phyloP scores from a whole-genome alignment of 2,113 vertebrate species.

The Vanacampus margaritifer region DNA sequence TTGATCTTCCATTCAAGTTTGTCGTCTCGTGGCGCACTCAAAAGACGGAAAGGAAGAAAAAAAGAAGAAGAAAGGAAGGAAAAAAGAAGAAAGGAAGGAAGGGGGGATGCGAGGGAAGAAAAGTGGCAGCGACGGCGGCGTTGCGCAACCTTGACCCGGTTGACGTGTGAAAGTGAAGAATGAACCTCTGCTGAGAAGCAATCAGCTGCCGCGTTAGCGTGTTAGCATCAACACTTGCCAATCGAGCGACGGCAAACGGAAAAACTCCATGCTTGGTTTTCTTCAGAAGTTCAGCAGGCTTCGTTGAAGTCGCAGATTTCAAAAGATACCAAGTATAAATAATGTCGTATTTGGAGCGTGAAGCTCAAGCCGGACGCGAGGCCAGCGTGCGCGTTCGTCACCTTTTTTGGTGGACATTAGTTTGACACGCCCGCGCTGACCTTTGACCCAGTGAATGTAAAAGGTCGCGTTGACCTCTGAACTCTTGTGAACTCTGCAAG shows the following conservation, averaged over 20 bases:
- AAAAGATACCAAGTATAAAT: too few species aligned
- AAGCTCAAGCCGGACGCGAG: neutral
- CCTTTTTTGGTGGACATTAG: neutral
- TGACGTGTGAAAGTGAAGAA: slow-evolving; percentile 60
- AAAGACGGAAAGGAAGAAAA: neutral
- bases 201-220: neutral
- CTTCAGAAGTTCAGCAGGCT: too few species aligned
- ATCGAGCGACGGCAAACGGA: too few species aligned
- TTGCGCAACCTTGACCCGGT: slow-evolving; percentile 66
- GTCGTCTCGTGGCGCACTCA: neutral
- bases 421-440: neutral
- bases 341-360: neutral
- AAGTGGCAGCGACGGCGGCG: neutral
- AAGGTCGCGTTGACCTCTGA: neutral
- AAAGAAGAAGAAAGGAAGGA: neutral
- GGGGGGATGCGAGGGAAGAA: neutral
- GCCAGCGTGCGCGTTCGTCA: neutral
- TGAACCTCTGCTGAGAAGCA: slow-evolving; percentile 39
- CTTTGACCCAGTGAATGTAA: neutral
- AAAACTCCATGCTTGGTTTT: too few species aligned
- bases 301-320: too few species aligned
- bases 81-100: too few species aligned
- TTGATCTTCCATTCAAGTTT: neutral
- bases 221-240: too few species aligned
- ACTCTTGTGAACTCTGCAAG: neutral